A percentile compares a stretch with the other conserved stretches of the same genome.
These are phyloP conservation scores for Melangyna quadrimaculata DNA, from an alignment of 2,888 invertebrate genomes.

Conservation along the genomic window DNA sequence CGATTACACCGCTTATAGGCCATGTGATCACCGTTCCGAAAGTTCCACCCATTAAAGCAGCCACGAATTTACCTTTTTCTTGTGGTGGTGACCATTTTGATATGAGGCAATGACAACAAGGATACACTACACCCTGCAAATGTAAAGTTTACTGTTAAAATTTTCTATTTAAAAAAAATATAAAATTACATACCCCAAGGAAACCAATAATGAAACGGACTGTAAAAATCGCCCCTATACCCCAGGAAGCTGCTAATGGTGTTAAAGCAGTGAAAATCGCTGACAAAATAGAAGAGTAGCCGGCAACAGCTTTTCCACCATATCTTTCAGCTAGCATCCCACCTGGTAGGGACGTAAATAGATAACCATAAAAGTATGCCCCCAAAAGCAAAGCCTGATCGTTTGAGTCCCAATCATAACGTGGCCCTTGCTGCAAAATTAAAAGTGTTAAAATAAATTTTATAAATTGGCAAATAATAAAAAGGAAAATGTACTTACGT, in stretches of 20 bases:
- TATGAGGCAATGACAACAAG: constrained; percentile 85
- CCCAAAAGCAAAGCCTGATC: constrained; percentile 86
- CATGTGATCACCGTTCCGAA: constrained; percentile 87
- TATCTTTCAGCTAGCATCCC: constrained; percentile 86
- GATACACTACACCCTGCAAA: constrained; percentile 84
- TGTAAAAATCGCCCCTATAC: constrained; percentile 83
- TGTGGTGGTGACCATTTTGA: constrained; percentile 88
- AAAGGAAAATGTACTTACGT: constrained; percentile 75
- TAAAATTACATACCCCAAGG: constrained; percentile 83
- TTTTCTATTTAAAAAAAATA: not conserved
- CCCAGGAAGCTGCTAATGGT: constrained; percentile 84
- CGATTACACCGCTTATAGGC: constrained; percentile 85
- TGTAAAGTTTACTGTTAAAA: not conserved
- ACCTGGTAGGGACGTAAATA: constrained; percentile 84
- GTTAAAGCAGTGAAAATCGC: constrained; percentile 84
- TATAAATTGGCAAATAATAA: not conserved
- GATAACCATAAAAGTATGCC: constrained; percentile 87
- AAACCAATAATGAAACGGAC: constrained; percentile 84
- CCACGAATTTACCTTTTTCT: constrained; percentile 88
- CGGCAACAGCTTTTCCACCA: constrained; percentile 84
- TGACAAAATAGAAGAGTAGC: constrained; percentile 81
- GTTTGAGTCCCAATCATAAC: constrained; percentile 83
- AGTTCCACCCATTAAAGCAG: constrained; percentile 88
- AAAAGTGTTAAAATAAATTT: not conserved
- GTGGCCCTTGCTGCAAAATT: constrained; percentile 81